phyloP scores from a whole-genome alignment of 2,797 vertebrate species.

The Sebastes nivosus region DNA sequence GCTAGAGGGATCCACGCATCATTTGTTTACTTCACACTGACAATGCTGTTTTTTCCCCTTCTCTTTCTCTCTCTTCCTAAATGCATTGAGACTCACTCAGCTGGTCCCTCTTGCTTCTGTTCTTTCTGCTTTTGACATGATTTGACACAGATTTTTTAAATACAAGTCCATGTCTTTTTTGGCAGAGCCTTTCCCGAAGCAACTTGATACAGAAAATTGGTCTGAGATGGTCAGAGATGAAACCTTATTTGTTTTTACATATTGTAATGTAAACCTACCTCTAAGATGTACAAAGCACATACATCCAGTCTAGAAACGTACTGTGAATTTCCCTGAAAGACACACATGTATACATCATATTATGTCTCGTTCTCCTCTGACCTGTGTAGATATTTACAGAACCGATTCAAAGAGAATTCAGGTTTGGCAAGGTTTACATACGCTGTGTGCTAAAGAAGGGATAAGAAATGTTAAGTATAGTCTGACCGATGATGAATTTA shows the following conservation, averaged over 20 bases:
- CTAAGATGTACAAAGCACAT: not conserved
- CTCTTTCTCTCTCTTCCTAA: not conserved
- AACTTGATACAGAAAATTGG: not conserved
- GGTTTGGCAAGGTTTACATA: no score
- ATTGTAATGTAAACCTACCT: not conserved
- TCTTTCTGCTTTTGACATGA: not conserved
- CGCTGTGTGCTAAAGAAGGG: no score
- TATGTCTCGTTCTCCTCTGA: not conserved
- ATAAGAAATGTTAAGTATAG: no score
- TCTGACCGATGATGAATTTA: no score
- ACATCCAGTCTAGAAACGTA: not conserved
- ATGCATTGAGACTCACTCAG: not conserved
- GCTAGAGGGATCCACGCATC: constrained; percentile 50
- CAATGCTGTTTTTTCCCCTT: not conserved
- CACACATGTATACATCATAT: not conserved
- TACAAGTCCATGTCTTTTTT: not conserved
- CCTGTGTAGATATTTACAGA: not conserved
- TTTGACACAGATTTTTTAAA: not conserved
- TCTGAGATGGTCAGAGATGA: not conserved
- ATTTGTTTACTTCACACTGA: constrained; percentile 68
- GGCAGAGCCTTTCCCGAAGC: not conserved
- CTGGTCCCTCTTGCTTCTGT: not conserved
- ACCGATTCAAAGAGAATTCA: not conserved
- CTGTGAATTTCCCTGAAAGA: not conserved
- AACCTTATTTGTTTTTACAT: not conserved